Evolutionary conservation across 2,888 invertebrate species (phyloP), one percentile per base, ranked within the genome.

Genomic region (Lasioglossum figueresi): DNA sequence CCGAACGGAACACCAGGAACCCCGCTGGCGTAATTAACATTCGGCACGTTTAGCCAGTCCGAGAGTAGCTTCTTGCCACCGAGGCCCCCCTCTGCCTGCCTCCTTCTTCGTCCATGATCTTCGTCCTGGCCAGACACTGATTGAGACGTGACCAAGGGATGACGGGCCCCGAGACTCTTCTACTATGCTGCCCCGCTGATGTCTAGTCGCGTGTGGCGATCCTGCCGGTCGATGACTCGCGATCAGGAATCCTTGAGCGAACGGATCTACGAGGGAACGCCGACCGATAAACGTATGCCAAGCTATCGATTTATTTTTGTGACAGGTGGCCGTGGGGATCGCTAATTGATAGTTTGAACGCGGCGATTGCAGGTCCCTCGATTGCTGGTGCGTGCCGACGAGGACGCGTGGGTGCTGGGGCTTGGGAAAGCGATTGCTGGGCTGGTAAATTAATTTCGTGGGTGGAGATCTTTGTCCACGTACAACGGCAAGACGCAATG

Each of bases 1-100:
- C 88, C 80, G 75, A 81, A 80, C 71, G 79, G 85, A 80, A 80
- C 84, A 87, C 72, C 85, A 83, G 89, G 86, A 86, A 88, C 88
- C 90, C 92, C 90, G 91, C 91, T 89, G 90, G 88, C 87, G 90
- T 94, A 94, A 94, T 94, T 94, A 94, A 94, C 93, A 94, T 94
- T 94, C 93, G 93, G 93, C 93, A 93, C 93, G 93, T 92, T 93
- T 91, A 89, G 90, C 86, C 88, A 86, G 80, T 34, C 78, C 85
- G 84, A 81, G 83, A 83, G 80, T 76, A 83, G 88, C 88, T 90
- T 90, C 90, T 91, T 90, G 90, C 86, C 88, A 82, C 89, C 80
- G 70, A 71, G 83, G 71, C 52, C 83, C 74, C 77, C 80, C 84
- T 80, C 31, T n/a, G 31, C 31, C 31, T 73, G 27, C 40, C 48